Evolutionary conservation across 2,888 invertebrate genomes (phyloP).

Genomic region (Sisyra nigra): DNA sequence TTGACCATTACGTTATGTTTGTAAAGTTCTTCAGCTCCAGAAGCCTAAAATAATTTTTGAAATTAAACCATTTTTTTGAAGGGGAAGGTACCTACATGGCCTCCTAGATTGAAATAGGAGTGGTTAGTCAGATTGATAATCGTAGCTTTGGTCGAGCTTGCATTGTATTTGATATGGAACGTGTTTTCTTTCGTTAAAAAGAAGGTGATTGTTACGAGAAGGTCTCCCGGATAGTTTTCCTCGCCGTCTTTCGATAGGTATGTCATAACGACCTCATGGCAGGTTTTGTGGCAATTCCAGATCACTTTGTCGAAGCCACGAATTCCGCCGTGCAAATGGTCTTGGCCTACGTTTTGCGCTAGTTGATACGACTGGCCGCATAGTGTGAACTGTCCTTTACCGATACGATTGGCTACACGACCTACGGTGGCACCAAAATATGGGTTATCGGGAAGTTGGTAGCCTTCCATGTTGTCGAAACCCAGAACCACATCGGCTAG

Average conservation of each 20-base stretch:
- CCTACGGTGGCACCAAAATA: constrained; percentile 85
- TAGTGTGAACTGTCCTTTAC: constrained; percentile 50
- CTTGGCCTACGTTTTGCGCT: constrained; percentile 49
- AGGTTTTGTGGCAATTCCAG: constrained; percentile 48
- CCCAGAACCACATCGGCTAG: constrained; percentile 67
- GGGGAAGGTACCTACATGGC: constrained; percentile 44
- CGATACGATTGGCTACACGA: constrained; percentile 70
- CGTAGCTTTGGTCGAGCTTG: constrained; percentile 61
- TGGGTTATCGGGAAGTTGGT: constrained; percentile 46
- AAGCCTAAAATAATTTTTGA: constrained; percentile 25
- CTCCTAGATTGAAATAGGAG: constrained; percentile 82
- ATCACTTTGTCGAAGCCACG: constrained; percentile 68
- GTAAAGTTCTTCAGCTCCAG: constrained; percentile 43
- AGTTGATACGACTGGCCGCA: constrained; percentile 51
- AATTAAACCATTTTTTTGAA: neutral
- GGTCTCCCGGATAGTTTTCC: constrained; percentile 79
- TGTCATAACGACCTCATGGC: constrained; percentile 49
- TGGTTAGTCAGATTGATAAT: constrained; percentile 78
- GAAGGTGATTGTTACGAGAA: constrained; percentile 54
- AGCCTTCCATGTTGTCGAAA: constrained; percentile 63
- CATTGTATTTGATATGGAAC: constrained; percentile 57
- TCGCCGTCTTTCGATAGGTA: constrained; percentile 63
- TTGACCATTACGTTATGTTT: constrained; percentile 57
- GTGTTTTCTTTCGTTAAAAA: constrained; percentile 56
- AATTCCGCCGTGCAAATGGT: constrained; percentile 71